These are phyloP conservation scores for Platycheirus rosarum DNA, from an alignment of 2,888 invertebrate species.

Conservation along the genomic window DNA sequence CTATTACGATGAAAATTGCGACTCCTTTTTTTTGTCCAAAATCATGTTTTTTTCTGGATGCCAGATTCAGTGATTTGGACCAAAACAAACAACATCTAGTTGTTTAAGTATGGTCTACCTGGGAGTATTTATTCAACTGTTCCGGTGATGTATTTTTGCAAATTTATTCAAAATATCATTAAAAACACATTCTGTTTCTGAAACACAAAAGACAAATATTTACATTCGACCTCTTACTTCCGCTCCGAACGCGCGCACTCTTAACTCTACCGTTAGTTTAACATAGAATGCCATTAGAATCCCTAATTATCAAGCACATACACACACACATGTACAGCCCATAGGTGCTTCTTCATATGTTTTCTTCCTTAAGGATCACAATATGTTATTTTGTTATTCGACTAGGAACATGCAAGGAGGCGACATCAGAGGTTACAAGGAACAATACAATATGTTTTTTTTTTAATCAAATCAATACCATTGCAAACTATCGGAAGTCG, in stretches of 20 bases:
- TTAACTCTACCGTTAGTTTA: conserved; percentile 5
- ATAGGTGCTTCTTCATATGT: conserved; percentile 20
- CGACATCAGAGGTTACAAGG: conserved; percentile 18
- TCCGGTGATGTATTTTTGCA: too few species aligned
- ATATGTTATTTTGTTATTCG: conserved; percentile 59
- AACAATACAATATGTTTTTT: conserved; percentile 19
- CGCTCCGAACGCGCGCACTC: conserved; percentile 50
- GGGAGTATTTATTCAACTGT: too few species aligned
- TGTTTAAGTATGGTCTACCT: too few species aligned
- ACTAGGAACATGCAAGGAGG: conserved; percentile 5
- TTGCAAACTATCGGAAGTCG: conserved; percentile 11
- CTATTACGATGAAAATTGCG: neutral
- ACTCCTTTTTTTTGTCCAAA: neutral
- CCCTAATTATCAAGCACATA: conserved; percentile 45
- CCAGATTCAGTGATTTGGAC: too few species aligned
- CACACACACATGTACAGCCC: conserved; percentile 25
- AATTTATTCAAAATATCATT: conserved; percentile 11
- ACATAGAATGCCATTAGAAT: conserved; percentile 53
- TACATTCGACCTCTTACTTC: conserved; percentile 54
- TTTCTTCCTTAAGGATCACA: conserved; percentile 52
- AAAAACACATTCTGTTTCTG: neutral
- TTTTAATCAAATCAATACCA: conserved; percentile 61
- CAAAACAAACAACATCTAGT: neutral
- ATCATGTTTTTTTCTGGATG: neutral
- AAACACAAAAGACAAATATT: conserved; percentile 58